Base-by-base conservation (phyloP, 2,113 vertebrate genomes). In the Microcebus jonahi region DNA sequence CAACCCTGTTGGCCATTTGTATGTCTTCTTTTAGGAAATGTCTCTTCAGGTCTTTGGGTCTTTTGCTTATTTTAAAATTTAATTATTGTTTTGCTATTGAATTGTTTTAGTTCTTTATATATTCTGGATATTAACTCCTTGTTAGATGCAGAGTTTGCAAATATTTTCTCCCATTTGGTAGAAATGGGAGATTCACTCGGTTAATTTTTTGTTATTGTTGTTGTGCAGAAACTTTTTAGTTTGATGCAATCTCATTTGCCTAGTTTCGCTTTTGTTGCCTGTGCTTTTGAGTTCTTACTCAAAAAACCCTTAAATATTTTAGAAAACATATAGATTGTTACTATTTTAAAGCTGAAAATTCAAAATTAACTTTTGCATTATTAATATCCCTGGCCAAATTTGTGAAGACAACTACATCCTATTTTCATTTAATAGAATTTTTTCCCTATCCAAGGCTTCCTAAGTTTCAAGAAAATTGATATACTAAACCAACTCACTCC, bases 391-490 rank as follows among this genome's bases (percentile, higher is more conserved):
- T 94, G 61, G 23, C 7, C 80, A 94, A 75, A 76, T 85, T 76
- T 82, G n/a, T 70, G 15, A 75, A 71, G 34, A 96, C 75, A 83
- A 50, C 76, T 92, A 39, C 9, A 92, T 80, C 57, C 31, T 23
- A 4, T 75, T 90, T 94, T 83, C 67, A 73, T 94, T 83, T 73
- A 73, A 57, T 57, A 21, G 48, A 53, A 61, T 42, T 59, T 77
- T 82, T 82, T 95, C 15, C 18, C 36, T 87, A 48, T 15, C 42
- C 8, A 23, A 53, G 21, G 15, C n/a, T 53, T n/a, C 34, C 14
- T 84, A 39, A 95, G 34, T 88, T 87, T 95, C 61, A 67, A 93
- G 75, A n/a, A 91, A 95, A 87, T 86, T 85, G 50, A 48, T 94
- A 67, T 15, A 79, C 34, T 48, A 79, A 90, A 63, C 18, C 5